Percentiles rank a stretch among this genome's conserved stretches.
These are phyloP conservation scores for Dolichopus griseipennis DNA, from an alignment of 2,888 invertebrate genomes.

Conservation along the genomic window DNA sequence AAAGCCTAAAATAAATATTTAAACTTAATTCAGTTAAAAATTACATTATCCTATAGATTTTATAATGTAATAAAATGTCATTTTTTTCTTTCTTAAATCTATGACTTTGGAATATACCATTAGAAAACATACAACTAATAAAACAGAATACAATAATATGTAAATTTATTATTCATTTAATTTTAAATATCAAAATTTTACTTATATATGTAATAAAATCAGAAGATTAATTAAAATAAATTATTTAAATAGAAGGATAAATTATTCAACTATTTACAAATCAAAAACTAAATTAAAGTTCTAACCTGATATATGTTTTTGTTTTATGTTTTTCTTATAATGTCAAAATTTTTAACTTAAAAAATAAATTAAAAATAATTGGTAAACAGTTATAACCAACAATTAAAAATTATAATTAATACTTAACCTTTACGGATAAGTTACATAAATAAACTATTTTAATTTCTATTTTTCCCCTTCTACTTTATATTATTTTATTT, in stretches of 20 bases:
- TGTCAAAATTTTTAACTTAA: too few relatives aligned
- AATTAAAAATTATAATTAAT: not conserved
- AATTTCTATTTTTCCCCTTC: not conserved
- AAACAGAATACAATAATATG: not conserved
- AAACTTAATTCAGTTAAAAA: not conserved
- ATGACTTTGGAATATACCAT: not conserved
- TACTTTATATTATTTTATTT: not conserved
- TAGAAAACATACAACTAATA: not conserved
- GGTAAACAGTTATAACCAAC: too few relatives aligned
- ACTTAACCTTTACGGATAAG: not conserved
- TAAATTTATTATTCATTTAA: not conserved
- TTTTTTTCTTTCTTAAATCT: not conserved
- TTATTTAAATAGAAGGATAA: not conserved
- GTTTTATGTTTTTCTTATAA: too few relatives aligned
- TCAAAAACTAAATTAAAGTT: too few relatives aligned
- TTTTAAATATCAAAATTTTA: not conserved
- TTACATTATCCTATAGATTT: too few relatives aligned
- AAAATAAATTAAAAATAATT: too few relatives aligned
- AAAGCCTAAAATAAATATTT: not conserved
- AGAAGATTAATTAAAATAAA: not conserved
- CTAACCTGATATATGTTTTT: too few relatives aligned
- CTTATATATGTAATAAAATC: conserved; percentile 1
- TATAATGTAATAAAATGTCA: not conserved
- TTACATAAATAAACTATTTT: not conserved
- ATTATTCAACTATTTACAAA: not conserved